Percentiles rank a stretch among this genome's conserved stretches.
Evolutionary conservation across 2,888 invertebrate genomes (phyloP).

Genomic region (Drosophila subquinaria): DNA sequence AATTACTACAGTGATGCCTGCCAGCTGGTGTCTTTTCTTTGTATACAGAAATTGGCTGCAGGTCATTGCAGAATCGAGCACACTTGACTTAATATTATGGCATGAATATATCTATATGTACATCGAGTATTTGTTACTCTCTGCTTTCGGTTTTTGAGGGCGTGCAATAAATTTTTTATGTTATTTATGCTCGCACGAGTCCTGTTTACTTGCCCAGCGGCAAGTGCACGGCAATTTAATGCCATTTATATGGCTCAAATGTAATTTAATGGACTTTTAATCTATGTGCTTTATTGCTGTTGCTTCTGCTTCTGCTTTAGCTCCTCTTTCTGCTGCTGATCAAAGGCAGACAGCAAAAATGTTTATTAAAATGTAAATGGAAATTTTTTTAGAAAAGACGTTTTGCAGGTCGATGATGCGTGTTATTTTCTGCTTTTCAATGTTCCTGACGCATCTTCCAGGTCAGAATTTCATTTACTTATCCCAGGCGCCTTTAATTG

Average conservation of each 20-base stretch:
- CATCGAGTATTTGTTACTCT: slow-evolving; percentile 27
- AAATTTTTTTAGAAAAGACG: slow-evolving; percentile 30
- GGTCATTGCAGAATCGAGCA: slow-evolving; percentile 49
- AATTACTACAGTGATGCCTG: slow-evolving; percentile 9
- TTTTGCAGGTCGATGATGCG: slow-evolving; percentile 54
- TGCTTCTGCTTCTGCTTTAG: slow-evolving; percentile 4
- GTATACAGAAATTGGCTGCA: slow-evolving; percentile 21
- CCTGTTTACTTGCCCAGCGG: slow-evolving; percentile 51
- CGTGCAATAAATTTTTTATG: slow-evolving; percentile 70
- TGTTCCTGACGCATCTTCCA: slow-evolving; percentile 23
- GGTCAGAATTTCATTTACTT: slow-evolving; percentile 59
- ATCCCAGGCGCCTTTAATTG: slow-evolving; percentile 52
- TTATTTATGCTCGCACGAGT: slow-evolving; percentile 57
- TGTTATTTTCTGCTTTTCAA: slow-evolving; percentile 19
- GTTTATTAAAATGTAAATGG: slow-evolving; percentile 65
- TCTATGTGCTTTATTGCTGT: slow-evolving; percentile 63
- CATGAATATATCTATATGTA: slow-evolving; percentile 18
- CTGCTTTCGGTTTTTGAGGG: slow-evolving; percentile 30
- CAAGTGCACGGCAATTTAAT: slow-evolving; percentile 61
- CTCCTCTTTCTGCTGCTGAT: slow-evolving; percentile 44
- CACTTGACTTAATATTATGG: slow-evolving; percentile 12
- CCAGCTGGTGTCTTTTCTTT: slow-evolving; percentile 5
- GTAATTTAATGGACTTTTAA: slow-evolving; percentile 78
- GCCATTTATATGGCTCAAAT: slow-evolving; percentile 67
- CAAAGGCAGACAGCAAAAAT: slow-evolving; percentile 53